These are phyloP conservation scores for Epinephelus malabaricus DNA, from an alignment of 2,797 vertebrate species.

Conservation along the genomic window DNA sequence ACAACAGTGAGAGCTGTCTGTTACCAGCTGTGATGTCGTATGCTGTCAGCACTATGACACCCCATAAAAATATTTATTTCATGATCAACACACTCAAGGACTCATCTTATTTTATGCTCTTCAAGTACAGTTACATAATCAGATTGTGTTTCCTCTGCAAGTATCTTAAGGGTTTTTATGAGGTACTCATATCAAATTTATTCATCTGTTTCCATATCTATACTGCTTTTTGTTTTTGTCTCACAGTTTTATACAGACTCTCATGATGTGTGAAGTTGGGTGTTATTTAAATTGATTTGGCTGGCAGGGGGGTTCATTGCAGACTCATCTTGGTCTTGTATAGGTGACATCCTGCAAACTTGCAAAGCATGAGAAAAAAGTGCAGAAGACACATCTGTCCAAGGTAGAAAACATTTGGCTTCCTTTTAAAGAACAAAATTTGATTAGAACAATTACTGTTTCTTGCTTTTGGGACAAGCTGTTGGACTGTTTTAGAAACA, in stretches of 20 bases:
- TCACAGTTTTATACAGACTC: not conserved
- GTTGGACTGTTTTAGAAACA: constrained; percentile 88
- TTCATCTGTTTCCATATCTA: not conserved
- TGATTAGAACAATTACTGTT: constrained; percentile 88
- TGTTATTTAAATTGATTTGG: not conserved
- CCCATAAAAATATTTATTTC: constrained; percentile 37
- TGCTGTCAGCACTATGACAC: constrained; percentile 17
- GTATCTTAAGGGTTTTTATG: constrained; percentile 3
- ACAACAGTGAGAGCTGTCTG: not conserved
- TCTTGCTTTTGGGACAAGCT: constrained; percentile 88
- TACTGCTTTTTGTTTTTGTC: not conserved
- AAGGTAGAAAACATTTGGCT: constrained; percentile 82
- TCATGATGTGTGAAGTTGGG: not conserved
- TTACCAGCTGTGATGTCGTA: constrained; percentile 6
- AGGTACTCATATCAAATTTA: no score
- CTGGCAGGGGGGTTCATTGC: constrained; percentile 13
- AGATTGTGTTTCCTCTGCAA: constrained; percentile 25
- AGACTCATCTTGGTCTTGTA: constrained; percentile 33
- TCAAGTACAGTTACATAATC: constrained; percentile 18
- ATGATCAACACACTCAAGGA: constrained; percentile 21
- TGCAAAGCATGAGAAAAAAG: constrained; percentile 74
- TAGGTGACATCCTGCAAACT: constrained; percentile 55
- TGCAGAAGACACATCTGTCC: constrained; percentile 82
- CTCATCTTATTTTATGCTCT: constrained; percentile 24
- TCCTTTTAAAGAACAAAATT: constrained; percentile 88